phyloP scores from a whole-genome alignment of 2,797 vertebrate species.

The Gymnoscopelus microlampas region DNA sequence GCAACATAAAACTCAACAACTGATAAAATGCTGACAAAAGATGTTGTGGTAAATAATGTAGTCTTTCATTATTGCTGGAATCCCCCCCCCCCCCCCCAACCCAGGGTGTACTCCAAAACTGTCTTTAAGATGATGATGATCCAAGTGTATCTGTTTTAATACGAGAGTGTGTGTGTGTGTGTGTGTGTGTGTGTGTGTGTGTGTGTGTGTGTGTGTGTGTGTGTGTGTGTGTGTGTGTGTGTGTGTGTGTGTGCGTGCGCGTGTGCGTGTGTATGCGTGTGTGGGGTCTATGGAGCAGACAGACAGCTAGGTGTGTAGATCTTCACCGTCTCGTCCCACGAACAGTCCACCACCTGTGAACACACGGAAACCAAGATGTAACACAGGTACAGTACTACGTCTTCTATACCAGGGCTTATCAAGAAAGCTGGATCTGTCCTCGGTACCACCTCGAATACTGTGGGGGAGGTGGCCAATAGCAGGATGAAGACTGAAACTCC shows the following conservation, averaged over 20 bases:
- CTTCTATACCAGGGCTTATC: no score
- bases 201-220: conserved; percentile 7
- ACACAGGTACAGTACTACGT: no score
- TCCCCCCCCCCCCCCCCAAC: no score
- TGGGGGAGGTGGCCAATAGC: no score
- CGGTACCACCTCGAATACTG: no score
- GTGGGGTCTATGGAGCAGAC: conserved; percentile 38
- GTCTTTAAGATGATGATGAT: neutral
- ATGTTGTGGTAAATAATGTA: no score
- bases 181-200: conserved; percentile 8
- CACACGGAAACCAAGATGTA: conserved; percentile 16
- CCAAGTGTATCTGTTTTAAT: neutral
- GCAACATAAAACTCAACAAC: no score
- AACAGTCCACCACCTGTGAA: conserved; percentile 92
- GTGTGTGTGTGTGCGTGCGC: conserved; percentile 3
- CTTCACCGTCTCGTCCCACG: conserved; percentile 97
- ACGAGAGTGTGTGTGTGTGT: conserved; percentile 3
- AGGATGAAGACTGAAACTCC: no score
- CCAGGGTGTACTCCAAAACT: no score
- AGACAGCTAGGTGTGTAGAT: conserved; percentile 89
- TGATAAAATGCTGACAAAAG: no score
- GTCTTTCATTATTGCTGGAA: no score
- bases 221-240: conserved; percentile 8
- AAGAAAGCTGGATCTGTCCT: no score
- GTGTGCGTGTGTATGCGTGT: conserved; percentile 6